Evolutionary conservation across 37 sponge, comb jelly and placozoan genomes (phyloP).

Genomic region (Axinella damicornis): DNA sequence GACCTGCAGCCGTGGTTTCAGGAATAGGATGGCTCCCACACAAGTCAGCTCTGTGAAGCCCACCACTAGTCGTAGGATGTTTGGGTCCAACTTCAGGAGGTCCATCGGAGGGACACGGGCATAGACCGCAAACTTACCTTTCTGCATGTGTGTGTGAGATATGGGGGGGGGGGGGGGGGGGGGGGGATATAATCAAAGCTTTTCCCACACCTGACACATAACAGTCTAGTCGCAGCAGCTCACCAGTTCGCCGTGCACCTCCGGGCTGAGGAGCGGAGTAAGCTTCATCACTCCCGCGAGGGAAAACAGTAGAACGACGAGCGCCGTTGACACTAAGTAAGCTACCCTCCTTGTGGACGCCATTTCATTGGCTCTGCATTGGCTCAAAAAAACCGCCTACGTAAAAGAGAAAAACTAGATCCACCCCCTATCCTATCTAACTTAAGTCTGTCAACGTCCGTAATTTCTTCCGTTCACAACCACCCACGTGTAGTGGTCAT

Average conservation of each 20-base stretch:
- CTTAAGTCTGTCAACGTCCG: too few relatives aligned
- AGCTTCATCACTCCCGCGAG: conserved; percentile 76
- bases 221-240: background rate
- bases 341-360: background rate
- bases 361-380: too few relatives aligned
- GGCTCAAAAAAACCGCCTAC: too few relatives aligned
- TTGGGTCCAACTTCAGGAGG: conserved; percentile 52
- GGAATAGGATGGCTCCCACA: conserved; percentile 50
- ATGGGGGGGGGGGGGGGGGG: too few relatives aligned
- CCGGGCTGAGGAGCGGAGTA: conserved; percentile 40
- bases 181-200: too few relatives aligned
- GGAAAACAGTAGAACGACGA: conserved; percentile 60
- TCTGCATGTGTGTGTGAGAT: conserved; percentile 18
- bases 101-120: conserved; percentile 55
- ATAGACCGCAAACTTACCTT: conserved; percentile 53
- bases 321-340: conserved; percentile 36
- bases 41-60: conserved; percentile 72
- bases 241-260: conserved; percentile 66
- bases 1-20: background rate
- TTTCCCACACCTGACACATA: too few relatives aligned
- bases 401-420: too few relatives aligned
- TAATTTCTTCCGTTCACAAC: too few relatives aligned
- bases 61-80: conserved; percentile 66
- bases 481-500: conserved; percentile 43
- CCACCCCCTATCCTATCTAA: too few relatives aligned